phyloP scores from a whole-genome alignment of 1,140 invertebrate genomes.

The Agrilus planipennis region DNA sequence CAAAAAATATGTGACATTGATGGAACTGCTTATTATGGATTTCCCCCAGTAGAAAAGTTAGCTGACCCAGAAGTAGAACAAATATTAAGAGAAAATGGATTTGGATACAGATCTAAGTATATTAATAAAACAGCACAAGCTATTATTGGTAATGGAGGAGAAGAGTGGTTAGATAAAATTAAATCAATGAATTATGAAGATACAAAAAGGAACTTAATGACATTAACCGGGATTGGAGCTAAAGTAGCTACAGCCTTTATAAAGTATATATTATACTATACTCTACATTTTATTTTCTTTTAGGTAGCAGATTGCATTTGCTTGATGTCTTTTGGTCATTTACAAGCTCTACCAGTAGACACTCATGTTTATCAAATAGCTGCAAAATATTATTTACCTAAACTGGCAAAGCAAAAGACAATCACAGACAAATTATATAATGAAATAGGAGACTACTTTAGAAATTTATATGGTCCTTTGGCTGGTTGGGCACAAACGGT shows the following conservation, averaged over 20 bases:
- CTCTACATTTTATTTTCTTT: slow-evolving; percentile 15
- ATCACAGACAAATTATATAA: slow-evolving; percentile 74
- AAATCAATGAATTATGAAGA: slow-evolving; percentile 55
- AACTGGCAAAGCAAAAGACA: slow-evolving; percentile 62
- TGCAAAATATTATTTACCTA: slow-evolving; percentile 65
- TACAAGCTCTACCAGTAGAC: slow-evolving; percentile 86
- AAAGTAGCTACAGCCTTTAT: slow-evolving; percentile 47
- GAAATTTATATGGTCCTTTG: slow-evolving; percentile 68
- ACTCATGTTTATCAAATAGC: slow-evolving; percentile 95
- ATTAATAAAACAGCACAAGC: slow-evolving; percentile 60
- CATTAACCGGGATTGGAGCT: slow-evolving; percentile 74
- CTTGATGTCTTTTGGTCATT: slow-evolving; percentile 87
- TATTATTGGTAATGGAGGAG: slow-evolving; percentile 54
- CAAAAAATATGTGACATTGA: slow-evolving; percentile 56
- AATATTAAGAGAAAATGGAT: slow-evolving; percentile 64
- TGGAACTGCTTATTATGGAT: slow-evolving; percentile 57
- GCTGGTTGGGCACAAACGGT: slow-evolving; percentile 96
- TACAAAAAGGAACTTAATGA: slow-evolving; percentile 61
- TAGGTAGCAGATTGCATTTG: slow-evolving; percentile 97
- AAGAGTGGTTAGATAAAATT: slow-evolving; percentile 58
- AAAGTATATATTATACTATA: slow-evolving; percentile 4
- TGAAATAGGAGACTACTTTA: slow-evolving; percentile 74
- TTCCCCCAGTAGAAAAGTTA: slow-evolving; percentile 64
- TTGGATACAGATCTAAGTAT: slow-evolving; percentile 87
- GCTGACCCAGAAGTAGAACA: slow-evolving; percentile 50